phyloP scores from a whole-genome alignment of 2,888 invertebrate species.

The Eupithecia insigniata region DNA sequence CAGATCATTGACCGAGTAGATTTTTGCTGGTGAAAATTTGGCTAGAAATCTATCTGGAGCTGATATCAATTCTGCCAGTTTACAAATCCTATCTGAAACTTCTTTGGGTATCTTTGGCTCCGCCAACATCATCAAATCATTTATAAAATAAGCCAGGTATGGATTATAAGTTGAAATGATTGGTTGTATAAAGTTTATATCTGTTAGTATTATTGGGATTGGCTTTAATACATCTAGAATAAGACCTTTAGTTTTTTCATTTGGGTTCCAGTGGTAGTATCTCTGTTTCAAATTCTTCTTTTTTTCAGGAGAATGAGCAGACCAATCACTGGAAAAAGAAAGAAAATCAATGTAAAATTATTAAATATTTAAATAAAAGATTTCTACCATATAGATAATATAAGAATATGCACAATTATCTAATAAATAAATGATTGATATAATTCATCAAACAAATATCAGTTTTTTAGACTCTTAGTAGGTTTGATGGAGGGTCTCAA shows the following conservation, averaged over 20 bases:
- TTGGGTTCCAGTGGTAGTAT: slow-evolving; percentile 74
- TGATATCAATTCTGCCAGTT: slow-evolving; percentile 68
- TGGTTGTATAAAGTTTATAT: slow-evolving; percentile 68
- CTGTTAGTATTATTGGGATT: slow-evolving; percentile 64
- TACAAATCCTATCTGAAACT: slow-evolving; percentile 59
- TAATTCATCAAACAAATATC: background rate
- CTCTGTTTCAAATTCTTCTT: slow-evolving; percentile 64
- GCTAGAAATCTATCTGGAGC: slow-evolving; percentile 57
- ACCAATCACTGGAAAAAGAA: slow-evolving; percentile 57
- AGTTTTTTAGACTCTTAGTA: background rate
- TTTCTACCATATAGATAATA: background rate
- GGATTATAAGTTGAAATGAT: slow-evolving; percentile 72
- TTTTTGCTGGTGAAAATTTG: slow-evolving; percentile 51
- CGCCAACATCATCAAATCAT: slow-evolving; percentile 63
- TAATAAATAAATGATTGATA: background rate
- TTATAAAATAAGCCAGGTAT: slow-evolving; percentile 68
- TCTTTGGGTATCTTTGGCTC: slow-evolving; percentile 62
- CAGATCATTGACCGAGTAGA: slow-evolving; percentile 78
- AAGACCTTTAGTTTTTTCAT: slow-evolving; percentile 60
- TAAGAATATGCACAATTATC: background rate
- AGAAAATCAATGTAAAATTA: background rate
- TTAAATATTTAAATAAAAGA: background rate
- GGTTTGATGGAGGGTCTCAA: no score
- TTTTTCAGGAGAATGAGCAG: slow-evolving; percentile 52
- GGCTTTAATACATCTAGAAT: slow-evolving; percentile 67